Base-by-base conservation (phyloP, 2,113 vertebrate species). In the Melanostigma gelatinosum region DNA sequence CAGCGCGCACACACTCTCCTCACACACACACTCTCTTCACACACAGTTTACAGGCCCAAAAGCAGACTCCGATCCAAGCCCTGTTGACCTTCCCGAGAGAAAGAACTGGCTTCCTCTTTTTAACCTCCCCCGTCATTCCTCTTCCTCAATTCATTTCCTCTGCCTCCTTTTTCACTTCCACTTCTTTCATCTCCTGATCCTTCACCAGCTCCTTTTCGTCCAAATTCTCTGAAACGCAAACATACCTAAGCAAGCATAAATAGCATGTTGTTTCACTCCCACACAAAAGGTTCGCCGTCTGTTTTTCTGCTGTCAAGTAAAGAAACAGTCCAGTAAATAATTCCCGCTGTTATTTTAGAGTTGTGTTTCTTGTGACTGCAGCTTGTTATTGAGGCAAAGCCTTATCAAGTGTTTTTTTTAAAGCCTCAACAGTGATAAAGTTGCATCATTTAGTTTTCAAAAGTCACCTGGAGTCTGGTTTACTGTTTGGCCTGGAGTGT, bases 31-130 rank as follows among this genome's bases (percentile, higher is more conserved):
- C 24, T 24, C 24, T 24, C 24, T 24, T 24, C 40, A 24, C 24
- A 8, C 68, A 48, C 55, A 36, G 29, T 57, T 52, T 60, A 79
- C 85, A 86, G 8, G 54, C 61, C 24, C 50, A 52, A 27, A 68
- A 73, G 61, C 65, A 52, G 72, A 75, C 48, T 48, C 44, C 7
- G 20, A 77, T 57, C 48, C 79, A 27, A 71, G 40, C 70, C 76
- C 48, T 57, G 38, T 76, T 64, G 83, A 84, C 78, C 87, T 89
- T 83, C 84, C 84, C 70, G 13, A 16, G 76, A 85, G 87, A 57
- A 44, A 82, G 38, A 68, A 42, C 24, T 57, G 63, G 27, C 79
- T 67, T 70, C 72, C 58, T 84, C 62, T 32, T 42, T 29, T 42
- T 29, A 22, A 74, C 15, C 58, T 36, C 50, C 18, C 18, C 44